A percentile compares a stretch with the other conserved stretches of the same genome.
phyloP scores from a whole-genome alignment of 2,888 invertebrate genomes.

The Phengaris arion region DNA sequence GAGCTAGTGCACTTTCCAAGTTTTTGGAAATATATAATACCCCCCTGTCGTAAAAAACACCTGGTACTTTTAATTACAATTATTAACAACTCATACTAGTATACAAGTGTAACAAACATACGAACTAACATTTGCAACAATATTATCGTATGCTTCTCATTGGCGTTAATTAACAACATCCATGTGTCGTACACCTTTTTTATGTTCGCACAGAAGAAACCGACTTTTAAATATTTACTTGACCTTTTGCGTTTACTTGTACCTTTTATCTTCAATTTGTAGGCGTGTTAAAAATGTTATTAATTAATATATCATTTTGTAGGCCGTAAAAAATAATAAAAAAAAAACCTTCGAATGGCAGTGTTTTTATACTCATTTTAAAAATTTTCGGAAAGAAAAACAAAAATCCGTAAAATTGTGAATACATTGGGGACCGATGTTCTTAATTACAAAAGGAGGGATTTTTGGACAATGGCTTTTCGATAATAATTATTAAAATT shows the following conservation, averaged over 20 bases:
- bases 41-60: too few relatives aligned
- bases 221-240: conserved; percentile 14
- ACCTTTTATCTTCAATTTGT: conserved; percentile 2
- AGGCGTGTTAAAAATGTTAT: neutral
- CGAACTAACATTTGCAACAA: neutral
- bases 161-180: conserved; percentile 16
- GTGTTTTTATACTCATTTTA: too few relatives aligned
- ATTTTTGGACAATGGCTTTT: conserved; percentile 59
- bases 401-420: neutral
- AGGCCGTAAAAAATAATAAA: neutral
- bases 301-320: neutral
- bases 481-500: conserved; percentile 68
- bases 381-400: neutral
- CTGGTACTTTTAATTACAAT: too few relatives aligned
- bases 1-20: neutral
- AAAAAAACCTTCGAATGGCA: neutral
- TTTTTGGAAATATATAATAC: too few relatives aligned
- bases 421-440: conserved; percentile 44
- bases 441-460: conserved; percentile 60
- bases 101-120: neutral
- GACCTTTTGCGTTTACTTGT: neutral
- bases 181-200: conserved; percentile 17
- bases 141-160: conserved; percentile 1
- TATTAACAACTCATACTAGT: neutral
- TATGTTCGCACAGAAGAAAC: neutral